Conservation (phyloP, 2,888 invertebrate species). For the Liposcelis brunnea region DNA sequence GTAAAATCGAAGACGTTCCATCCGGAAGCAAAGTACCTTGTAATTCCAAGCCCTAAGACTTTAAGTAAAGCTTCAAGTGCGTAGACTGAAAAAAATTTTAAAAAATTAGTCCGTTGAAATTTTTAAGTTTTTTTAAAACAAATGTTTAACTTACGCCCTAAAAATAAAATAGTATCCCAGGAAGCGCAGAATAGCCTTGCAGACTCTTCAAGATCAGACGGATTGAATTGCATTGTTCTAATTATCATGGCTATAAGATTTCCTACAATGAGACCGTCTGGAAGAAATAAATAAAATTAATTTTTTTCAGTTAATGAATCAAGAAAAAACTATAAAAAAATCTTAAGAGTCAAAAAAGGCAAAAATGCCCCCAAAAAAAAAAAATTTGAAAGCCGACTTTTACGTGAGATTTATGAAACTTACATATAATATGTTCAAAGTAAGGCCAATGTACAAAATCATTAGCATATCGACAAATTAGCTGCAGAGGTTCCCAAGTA, state of each 20-base stretch:
- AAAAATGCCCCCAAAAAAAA: not conserved
- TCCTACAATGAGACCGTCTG: constrained; percentile 52
- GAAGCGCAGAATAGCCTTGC: constrained; percentile 48
- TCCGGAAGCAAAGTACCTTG: constrained; percentile 56
- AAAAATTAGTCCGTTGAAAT: not conserved
- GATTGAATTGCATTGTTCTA: constrained; percentile 39
- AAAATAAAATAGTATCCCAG: constrained; percentile 59
- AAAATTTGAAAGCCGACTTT: not conserved
- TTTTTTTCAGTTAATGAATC: not conserved
- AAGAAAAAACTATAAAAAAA: constrained; percentile 1
- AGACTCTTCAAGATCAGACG: constrained; percentile 41
- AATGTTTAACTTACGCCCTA: constrained; percentile 36
- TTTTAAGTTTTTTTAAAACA: too few relatives aligned
- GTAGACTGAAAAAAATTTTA: constrained; percentile 35
- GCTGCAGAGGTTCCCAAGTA: constrained; percentile 40
- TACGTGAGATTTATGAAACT: too few relatives aligned
- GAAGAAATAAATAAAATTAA: constrained; percentile 18
- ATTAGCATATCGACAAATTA: constrained; percentile 40
- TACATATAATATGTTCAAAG: constrained; percentile 55
- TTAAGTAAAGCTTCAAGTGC: constrained; percentile 53
- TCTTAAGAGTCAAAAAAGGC: too few relatives aligned
- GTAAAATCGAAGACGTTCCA: constrained; percentile 72
- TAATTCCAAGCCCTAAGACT: constrained; percentile 52
- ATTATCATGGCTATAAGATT: constrained; percentile 60
- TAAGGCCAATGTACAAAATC: constrained; percentile 49